A percentile compares a stretch with the other conserved stretches of the same genome.
phyloP scores from a whole-genome alignment of 2,888 invertebrate genomes.

The Rhamphomyia laevipes region DNA sequence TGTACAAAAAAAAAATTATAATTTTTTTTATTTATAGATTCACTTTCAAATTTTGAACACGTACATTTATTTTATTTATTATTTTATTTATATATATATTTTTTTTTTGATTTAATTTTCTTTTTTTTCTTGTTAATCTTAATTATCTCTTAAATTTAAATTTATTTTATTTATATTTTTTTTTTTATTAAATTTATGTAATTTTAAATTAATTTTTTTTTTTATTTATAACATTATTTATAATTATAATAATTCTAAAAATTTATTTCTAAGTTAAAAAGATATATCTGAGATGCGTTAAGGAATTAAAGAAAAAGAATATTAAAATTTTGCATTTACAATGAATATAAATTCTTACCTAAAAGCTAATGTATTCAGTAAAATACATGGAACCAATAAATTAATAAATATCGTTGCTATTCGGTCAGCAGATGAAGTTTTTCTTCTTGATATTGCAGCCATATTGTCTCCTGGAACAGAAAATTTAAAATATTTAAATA shows the following conservation, averaged over 20 bases:
- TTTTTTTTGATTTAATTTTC: conserved; percentile 16
- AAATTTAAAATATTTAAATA: background rate
- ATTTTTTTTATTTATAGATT: conserved; percentile 6
- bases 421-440: conserved; percentile 42
- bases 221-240: background rate
- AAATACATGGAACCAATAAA: conserved; percentile 35
- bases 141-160: background rate
- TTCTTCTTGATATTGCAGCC: conserved; percentile 77
- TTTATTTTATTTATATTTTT: background rate
- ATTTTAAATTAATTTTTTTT: background rate
- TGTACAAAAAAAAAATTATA: too few relatives aligned
- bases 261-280: background rate
- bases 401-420: conserved; percentile 36
- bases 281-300: conserved; percentile 14
- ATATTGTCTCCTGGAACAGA: conserved; percentile 68
- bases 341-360: conserved; percentile 25
- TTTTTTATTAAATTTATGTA: background rate
- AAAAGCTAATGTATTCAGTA: conserved; percentile 34
- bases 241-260: conserved; percentile 5
- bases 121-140: background rate
- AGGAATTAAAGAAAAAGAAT: conserved; percentile 7
- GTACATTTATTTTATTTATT: background rate
- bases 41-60: background rate
- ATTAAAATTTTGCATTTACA: conserved; percentile 4
- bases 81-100: conserved; percentile 1